Conservation (phyloP, 2,797 vertebrate genomes). For the Sebastes minor region DNA sequence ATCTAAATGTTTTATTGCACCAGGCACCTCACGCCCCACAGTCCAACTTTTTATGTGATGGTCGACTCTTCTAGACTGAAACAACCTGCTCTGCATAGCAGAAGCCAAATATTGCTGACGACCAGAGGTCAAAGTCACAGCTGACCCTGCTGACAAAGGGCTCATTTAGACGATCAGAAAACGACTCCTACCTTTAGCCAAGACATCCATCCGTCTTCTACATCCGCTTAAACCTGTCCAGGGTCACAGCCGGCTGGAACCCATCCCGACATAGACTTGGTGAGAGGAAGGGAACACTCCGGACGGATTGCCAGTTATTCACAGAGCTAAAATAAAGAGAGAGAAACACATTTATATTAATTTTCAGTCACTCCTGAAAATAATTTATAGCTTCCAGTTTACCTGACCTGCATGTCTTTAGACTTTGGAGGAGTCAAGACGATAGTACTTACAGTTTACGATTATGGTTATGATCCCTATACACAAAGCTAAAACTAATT, state of each 20-base stretch:
- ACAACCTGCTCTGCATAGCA: constrained; percentile 51
- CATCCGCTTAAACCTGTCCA: constrained; percentile 28
- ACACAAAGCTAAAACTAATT: background rate
- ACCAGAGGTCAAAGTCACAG: constrained; percentile 47
- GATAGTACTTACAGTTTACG: background rate
- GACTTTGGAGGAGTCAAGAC: background rate
- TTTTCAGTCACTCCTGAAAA: background rate
- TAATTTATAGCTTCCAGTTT: background rate
- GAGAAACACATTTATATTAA: constrained; percentile 4
- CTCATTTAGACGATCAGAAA: constrained; percentile 51
- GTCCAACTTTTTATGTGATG: constrained; percentile 3
- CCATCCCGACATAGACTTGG: constrained; percentile 17
- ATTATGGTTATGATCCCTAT: background rate
- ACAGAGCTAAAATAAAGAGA: constrained; percentile 5
- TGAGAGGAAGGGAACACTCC: background rate
- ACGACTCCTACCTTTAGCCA: constrained; percentile 51
- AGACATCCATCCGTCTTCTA: constrained; percentile 61
- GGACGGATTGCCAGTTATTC: background rate
- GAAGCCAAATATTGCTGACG: constrained; percentile 48
- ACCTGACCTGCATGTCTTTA: background rate
- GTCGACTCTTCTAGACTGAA: constrained; percentile 22
- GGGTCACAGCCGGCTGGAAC: constrained; percentile 42
- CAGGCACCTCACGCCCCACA: background rate
- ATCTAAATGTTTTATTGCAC: constrained; percentile 16
- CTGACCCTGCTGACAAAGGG: constrained; percentile 63